Percentiles rank a stretch among this genome's conserved stretches.
Conservation (phyloP, 2,797 vertebrate species). For the Xenopus petersii region DNA sequence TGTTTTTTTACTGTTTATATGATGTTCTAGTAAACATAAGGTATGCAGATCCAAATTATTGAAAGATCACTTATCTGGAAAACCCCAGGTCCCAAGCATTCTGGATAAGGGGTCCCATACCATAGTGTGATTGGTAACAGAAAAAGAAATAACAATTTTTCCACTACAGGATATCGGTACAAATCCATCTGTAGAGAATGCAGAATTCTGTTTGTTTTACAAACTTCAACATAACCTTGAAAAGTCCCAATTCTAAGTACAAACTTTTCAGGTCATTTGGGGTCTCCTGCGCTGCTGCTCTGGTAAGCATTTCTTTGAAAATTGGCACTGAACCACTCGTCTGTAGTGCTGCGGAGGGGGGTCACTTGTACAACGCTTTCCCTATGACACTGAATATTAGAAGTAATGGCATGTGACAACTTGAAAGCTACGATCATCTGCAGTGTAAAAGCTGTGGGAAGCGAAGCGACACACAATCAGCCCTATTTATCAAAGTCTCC, state of each 20-base stretch:
- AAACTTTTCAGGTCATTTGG: constrained; percentile 30
- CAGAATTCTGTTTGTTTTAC: background rate
- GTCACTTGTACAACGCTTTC: constrained; percentile 16
- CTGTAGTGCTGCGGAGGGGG: background rate
- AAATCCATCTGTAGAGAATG: background rate
- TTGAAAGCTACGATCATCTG: constrained; percentile 15
- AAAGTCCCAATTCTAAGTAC: background rate
- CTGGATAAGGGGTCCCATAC: too few species aligned
- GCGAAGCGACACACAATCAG: constrained; percentile 7
- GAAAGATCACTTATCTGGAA: too few species aligned
- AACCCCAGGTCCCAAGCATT: too few species aligned
- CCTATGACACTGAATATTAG: constrained; percentile 15
- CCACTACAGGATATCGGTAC: background rate
- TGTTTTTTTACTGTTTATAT: too few species aligned
- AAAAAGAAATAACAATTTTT: background rate
- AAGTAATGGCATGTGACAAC: constrained; percentile 30
- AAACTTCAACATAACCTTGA: constrained; percentile 30
- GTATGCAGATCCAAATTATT: too few species aligned
- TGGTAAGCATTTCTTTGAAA: constrained; percentile 8
- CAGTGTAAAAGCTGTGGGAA: constrained; percentile 20
- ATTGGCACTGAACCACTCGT: constrained; percentile 9
- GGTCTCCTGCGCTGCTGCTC: constrained; percentile 4
- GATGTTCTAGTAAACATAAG: too few species aligned
- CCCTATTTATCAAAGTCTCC: background rate
- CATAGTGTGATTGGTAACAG: constrained; percentile 4